These are phyloP conservation scores for Ophthalmolycus amberensis DNA, from an alignment of 2,113 vertebrate genomes.

Conservation along the genomic window DNA sequence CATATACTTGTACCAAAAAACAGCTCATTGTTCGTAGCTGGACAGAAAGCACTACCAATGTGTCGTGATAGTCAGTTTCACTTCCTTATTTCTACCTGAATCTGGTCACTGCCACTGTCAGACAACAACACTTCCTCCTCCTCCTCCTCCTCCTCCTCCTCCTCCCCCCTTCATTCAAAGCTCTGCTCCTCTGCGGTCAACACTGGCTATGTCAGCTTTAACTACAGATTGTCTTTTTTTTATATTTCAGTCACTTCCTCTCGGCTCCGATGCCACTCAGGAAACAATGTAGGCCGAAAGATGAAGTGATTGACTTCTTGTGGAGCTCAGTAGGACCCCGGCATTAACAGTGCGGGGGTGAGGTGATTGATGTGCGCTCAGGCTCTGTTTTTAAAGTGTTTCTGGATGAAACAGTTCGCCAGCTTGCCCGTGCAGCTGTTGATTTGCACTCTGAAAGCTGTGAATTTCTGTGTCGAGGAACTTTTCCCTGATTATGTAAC, in stretches of 20 bases:
- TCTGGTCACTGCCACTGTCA: not conserved
- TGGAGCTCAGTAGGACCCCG: constrained; percentile 2
- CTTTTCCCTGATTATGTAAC: constrained; percentile 28
- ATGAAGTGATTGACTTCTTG: not conserved
- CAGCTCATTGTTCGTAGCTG: not conserved
- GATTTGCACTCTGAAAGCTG: constrained; percentile 25
- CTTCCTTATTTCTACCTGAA: constrained; percentile 60
- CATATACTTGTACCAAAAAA: too few species aligned
- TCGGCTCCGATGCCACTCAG: not conserved
- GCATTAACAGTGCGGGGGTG: not conserved
- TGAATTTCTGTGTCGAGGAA: constrained; percentile 24
- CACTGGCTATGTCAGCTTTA: not conserved
- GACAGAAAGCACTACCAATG: constrained; percentile 16
- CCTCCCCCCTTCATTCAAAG: constrained; percentile 16
- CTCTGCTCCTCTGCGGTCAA: not conserved
- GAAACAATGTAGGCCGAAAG: not conserved
- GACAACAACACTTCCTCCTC: constrained; percentile 38
- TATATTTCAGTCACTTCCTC: constrained; percentile 12
- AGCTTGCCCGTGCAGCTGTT: constrained; percentile 17
- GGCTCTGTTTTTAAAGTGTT: not conserved
- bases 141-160: constrained; percentile 43
- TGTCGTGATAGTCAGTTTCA: constrained; percentile 35
- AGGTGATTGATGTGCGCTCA: constrained; percentile 2
- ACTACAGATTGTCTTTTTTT: not conserved
- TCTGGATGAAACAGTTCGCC: not conserved